Evolutionary conservation across 2,797 vertebrate genomes (phyloP), one percentile per base, ranked within the genome.

Genomic region (Leptodactylus fallax): DNA sequence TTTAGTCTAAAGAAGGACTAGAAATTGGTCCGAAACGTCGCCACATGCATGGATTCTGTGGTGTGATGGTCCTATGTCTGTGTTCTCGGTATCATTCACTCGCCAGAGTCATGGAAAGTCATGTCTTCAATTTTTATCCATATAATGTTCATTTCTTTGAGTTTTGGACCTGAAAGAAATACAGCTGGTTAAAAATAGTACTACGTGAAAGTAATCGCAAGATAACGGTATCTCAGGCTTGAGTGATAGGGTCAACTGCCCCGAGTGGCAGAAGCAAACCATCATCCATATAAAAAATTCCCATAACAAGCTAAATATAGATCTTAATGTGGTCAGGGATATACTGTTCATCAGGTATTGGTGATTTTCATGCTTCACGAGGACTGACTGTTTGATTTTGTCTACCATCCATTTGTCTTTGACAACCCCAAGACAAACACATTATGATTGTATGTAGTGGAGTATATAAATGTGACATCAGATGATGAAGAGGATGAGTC

Each of bases 351-450:
- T 10, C 63, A 25, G 63, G 11, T 67, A 67, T 45, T 10, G 67
- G 67, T 3, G 7, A 3, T 16, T 51, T 53, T 3, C n/a, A 53
- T 14, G 45, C 49, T 21, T 77, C 49, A 7, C 74, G 12, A 53
- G 74, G 11, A n/a, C 21, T 49, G 49, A 77, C 74, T 9, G 11
- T 6, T 77, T 77, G 49, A 23, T 51, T 77, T 77, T 77, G 49
- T 53, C 5, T 13, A 21, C 23, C n/a, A 13, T 23, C 74, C 74
- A 77, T 77, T 77, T 77, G 74, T 77, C 74, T 77, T 77, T 27
- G 78, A 58, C 53, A 77, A 77, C 19, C 47, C 47, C 49, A 77
- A 77, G 74, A 77, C 74, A 77, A 77, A 77, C 74, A 77, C 74
- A 77, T 77, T 53, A 77, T 53, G 79, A 49, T n/a, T 63, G 60